Evolutionary conservation across 2,797 vertebrate genomes (phyloP), one percentile per base, ranked within the genome.

Genomic region (Dendrocincla fuliginosa): DNA sequence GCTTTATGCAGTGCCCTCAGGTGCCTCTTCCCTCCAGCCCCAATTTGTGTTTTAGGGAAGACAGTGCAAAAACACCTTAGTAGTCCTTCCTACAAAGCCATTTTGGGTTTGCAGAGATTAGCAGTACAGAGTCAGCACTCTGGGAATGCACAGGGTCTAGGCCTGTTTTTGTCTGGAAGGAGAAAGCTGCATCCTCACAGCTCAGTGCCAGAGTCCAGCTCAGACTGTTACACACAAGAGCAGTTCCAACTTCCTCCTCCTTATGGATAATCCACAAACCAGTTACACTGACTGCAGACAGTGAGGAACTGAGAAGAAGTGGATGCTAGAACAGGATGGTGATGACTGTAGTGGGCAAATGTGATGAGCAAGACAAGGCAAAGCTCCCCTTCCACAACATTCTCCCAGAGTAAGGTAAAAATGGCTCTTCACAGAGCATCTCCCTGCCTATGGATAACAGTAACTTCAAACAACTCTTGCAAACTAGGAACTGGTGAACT

Each of bases 401-500:
- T 75, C 12, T 6, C 84, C 70, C 87, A 41, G 18, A 11, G 69
- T 49, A 85, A 83, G 25, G 67, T 74, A 82, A 77, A 80, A 84
- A 55, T 46, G 77, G 83, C 79, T 92, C 49, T 93, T 87, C 73
- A 67, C 13, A 91, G 84, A 89, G 49, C n/a, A 14, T 88, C 55
- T 71, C 76, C 83, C 64, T 94, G 53, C 63, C 92, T 80, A 2
- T 49, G 89, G 73, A 23, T 33, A 64, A 63, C n/a, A 73, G 92
- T 70, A 96, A 95, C 95, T 95, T 95, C 92, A 88, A 91, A 94
- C 79, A 95, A 94, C 76, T 93, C 91, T 81, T 92, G 88, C 92
- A 97, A 98, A 98, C 80, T 94, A 87, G 95, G 93, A 90, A 97
- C 84, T 82, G 96, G 96, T 97, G 96, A 98, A 91, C 94, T 97